A percentile compares a stretch with the other conserved stretches of the same genome.
Conservation (phyloP, 2,888 invertebrate genomes). For the Fragum whitleyi region DNA sequence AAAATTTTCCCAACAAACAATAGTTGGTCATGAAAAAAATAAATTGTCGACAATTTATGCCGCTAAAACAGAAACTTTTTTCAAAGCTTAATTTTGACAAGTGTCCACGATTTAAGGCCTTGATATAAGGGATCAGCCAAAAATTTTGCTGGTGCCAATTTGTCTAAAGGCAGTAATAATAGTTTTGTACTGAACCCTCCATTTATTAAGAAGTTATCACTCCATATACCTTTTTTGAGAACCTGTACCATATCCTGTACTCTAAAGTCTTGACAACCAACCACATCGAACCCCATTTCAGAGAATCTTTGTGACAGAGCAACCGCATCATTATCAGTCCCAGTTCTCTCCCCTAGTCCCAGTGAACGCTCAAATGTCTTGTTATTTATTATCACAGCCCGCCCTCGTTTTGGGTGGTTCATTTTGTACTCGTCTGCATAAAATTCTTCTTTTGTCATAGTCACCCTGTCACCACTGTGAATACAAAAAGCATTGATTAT, state of each 20-base stretch:
- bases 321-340: constrained; percentile 94
- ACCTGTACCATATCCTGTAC: constrained; percentile 89
- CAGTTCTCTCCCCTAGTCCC: constrained; percentile 86
- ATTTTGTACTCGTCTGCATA: constrained; percentile 91
- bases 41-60: too few species aligned
- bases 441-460: constrained; percentile 63
- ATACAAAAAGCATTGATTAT: too few species aligned
- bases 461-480: constrained; percentile 32
- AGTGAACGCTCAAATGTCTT: constrained; percentile 89
- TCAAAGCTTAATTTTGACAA: too few species aligned
- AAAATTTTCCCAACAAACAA: too few species aligned
- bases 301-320: constrained; percentile 88
- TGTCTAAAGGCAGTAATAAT: too few species aligned
- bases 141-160: too few species aligned
- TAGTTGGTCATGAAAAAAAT: too few species aligned
- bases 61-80: too few species aligned
- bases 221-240: constrained; percentile 87
- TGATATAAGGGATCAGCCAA: too few species aligned
- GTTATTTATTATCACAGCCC: constrained; percentile 96
- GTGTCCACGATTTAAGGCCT: too few species aligned
- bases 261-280: constrained; percentile 88
- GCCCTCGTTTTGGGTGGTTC: constrained; percentile 92
- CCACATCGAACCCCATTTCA: constrained; percentile 90
- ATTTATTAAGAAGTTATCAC: too few species aligned
- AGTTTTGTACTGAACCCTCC: too few species aligned